phyloP scores from a whole-genome alignment of 1,140 invertebrate species.

The Lasioglossum albipes region DNA sequence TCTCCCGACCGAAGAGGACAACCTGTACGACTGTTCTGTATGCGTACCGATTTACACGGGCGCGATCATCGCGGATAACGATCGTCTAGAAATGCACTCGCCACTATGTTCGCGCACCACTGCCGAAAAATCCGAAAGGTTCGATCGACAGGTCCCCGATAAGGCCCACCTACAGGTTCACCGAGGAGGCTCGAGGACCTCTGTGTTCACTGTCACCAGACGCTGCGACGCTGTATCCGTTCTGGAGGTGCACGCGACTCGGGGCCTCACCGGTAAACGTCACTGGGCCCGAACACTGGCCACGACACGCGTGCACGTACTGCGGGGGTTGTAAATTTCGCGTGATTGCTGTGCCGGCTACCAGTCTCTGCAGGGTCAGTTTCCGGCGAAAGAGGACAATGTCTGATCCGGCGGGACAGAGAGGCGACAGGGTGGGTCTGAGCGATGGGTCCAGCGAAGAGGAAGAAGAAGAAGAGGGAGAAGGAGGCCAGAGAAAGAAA shows the following conservation, averaged over 20 bases:
- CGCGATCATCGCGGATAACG: background rate
- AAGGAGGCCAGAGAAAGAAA: background rate
- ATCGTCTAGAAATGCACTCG: background rate
- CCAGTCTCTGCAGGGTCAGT: slow-evolving; percentile 28
- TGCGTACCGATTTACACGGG: slow-evolving; percentile 2
- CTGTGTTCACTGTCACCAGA: background rate
- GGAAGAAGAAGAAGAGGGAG: background rate
- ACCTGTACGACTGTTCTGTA: background rate
- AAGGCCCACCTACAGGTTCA: too few species aligned
- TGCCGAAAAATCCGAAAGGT: slow-evolving; percentile 4
- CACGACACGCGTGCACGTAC: slow-evolving; percentile 11
- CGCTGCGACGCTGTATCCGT: slow-evolving; percentile 1
- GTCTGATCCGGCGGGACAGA: background rate
- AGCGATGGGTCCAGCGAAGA: too few species aligned
- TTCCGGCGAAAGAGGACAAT: slow-evolving; percentile 2
- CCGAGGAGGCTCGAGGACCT: background rate
- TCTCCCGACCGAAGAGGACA: background rate
- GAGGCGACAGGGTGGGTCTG: background rate
- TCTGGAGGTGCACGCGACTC: background rate
- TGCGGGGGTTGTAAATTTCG: background rate
- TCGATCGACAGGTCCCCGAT: too few species aligned
- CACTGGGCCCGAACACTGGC: slow-evolving; percentile 2
- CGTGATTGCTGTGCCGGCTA: slow-evolving; percentile 24
- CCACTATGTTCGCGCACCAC: slow-evolving; percentile 23
- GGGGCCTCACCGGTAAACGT: background rate